phyloP scores from a whole-genome alignment of 1,140 invertebrate species.

The Mycetomoellerius zeteki region DNA sequence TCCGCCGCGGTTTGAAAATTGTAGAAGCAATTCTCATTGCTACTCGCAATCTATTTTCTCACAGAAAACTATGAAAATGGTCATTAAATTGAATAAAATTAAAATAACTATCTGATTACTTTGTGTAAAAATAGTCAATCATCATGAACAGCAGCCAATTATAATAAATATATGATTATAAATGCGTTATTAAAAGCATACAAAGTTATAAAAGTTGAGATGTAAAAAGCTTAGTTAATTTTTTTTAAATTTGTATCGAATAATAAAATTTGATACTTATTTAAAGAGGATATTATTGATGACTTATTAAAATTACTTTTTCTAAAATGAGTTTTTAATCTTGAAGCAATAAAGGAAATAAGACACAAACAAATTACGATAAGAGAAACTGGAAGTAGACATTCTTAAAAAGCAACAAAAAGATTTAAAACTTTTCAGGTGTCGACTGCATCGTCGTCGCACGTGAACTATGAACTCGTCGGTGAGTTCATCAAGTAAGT shows the following conservation, averaged over 20 bases:
- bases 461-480: constrained; percentile 66
- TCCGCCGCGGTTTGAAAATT: constrained; percentile 34
- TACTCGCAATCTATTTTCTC: constrained; percentile 3
- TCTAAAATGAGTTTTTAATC: constrained; percentile 51
- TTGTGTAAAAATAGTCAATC: background rate
- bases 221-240: constrained; percentile 1
- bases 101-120: background rate
- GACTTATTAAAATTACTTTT: constrained; percentile 45
- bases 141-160: background rate
- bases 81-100: background rate
- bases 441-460: constrained; percentile 70
- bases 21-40: constrained; percentile 8
- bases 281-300: constrained; percentile 30
- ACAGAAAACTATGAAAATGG: background rate
- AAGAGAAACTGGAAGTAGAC: constrained; percentile 66
- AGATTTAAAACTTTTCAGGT: constrained; percentile 70
- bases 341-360: constrained; percentile 33
- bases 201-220: background rate
- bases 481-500: constrained; percentile 80
- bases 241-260: background rate
- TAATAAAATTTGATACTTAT: constrained; percentile 13
- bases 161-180: background rate
- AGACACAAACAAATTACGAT: constrained; percentile 55
- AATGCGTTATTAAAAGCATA: background rate
- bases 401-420: constrained; percentile 52